phyloP scores from a whole-genome alignment of 2,113 vertebrate species.

The Cochlearius cochlearius region DNA sequence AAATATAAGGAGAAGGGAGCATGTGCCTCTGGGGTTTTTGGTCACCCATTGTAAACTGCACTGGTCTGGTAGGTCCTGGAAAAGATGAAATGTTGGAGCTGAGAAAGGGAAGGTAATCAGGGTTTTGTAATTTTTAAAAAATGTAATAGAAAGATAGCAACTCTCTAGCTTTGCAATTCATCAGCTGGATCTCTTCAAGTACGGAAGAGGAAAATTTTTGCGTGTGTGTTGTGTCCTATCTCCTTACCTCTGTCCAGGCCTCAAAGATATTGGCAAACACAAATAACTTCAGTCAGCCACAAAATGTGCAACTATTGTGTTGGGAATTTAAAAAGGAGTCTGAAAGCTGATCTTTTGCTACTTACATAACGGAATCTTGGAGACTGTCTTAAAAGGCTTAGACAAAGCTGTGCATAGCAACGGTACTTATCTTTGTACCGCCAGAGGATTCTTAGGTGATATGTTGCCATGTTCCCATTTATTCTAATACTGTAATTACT shows the following conservation, averaged over 20 bases:
- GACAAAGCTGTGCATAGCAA: background rate
- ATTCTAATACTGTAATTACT: constrained; percentile 56
- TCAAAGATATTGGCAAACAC: background rate
- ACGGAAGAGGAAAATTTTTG: background rate
- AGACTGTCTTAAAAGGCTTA: background rate
- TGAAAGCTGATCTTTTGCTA: constrained; percentile 5
- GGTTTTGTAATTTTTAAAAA: background rate
- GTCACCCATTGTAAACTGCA: background rate
- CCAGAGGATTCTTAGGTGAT: constrained; percentile 1
- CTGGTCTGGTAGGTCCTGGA: background rate
- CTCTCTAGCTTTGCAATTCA: background rate
- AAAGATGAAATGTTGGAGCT: background rate
- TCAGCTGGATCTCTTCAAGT: background rate
- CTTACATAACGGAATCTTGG: background rate
- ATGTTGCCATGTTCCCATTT: background rate
- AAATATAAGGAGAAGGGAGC: background rate
- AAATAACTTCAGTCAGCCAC: background rate
- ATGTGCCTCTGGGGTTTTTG: background rate
- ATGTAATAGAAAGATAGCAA: background rate
- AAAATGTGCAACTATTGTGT: background rate
- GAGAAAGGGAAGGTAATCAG: background rate
- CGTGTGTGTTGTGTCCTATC: accelerated
- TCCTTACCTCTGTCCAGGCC: background rate
- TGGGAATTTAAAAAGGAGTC: background rate
- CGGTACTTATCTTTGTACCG: background rate